Conservation (phyloP, 1,140 invertebrate species). For the Pseudomyrmex pallidus region DNA sequence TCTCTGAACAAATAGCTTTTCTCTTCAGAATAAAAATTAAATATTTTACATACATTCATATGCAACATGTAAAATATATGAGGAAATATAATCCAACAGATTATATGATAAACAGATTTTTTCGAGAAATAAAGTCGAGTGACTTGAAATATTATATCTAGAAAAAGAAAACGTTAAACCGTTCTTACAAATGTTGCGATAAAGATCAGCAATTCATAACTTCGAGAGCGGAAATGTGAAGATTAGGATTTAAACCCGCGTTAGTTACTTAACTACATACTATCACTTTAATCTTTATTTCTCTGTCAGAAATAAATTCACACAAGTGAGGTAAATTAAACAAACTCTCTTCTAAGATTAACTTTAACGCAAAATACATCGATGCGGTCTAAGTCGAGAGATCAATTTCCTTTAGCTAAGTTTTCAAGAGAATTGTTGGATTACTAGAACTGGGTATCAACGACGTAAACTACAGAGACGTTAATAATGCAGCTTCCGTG, state of each 20-base stretch:
- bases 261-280: background rate
- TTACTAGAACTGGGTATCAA: background rate
- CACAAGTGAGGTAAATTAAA: background rate
- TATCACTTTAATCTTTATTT: conserved; percentile 8
- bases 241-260: background rate
- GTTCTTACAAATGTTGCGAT: background rate
- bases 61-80: background rate
- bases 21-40: conserved; percentile 20
- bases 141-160: background rate
- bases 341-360: background rate
- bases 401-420: conserved; percentile 8
- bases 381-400: background rate
- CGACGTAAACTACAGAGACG: background rate
- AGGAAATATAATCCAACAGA: background rate
- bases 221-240: background rate
- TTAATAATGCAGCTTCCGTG: background rate
- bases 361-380: background rate
- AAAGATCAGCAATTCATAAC: background rate
- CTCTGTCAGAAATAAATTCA: background rate
- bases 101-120: conserved; percentile 7
- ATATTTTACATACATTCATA: background rate
- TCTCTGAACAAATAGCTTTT: conserved; percentile 8
- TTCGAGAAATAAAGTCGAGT: background rate
- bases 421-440: background rate
- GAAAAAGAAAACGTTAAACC: background rate